A percentile compares a stretch with the other conserved stretches of the same genome.
Conservation (phyloP, 37 sponge, comb jelly and placozoan species). For the Cladorhizidae sp. region DNA sequence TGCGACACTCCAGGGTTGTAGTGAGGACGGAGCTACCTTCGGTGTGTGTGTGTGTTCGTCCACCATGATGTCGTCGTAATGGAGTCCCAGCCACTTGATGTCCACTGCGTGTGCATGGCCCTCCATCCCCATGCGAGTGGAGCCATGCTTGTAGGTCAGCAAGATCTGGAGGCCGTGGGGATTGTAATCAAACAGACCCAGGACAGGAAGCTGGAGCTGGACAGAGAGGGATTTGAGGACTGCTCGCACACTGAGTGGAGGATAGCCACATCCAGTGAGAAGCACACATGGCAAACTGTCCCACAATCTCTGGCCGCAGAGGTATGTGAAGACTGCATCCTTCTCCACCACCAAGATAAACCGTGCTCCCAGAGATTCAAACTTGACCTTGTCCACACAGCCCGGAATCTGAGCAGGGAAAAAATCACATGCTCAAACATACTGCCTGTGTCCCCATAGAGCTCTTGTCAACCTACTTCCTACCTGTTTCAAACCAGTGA, state of each 20-base stretch:
- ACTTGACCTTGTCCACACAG: conserved; percentile 43
- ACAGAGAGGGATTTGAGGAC: conserved; percentile 57
- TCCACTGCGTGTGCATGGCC: conserved; percentile 73
- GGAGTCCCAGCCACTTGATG: conserved; percentile 86
- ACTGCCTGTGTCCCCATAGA: too few relatives aligned
- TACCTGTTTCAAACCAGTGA: too few relatives aligned
- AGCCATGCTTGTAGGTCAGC: conserved; percentile 92
- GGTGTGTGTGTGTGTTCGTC: neutral
- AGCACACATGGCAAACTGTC: conserved; percentile 88
- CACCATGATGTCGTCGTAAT: conserved; percentile 71
- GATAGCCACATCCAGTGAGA: conserved; percentile 95
- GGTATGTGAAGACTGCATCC: conserved; percentile 94
- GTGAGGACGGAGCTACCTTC: conserved; percentile 35
- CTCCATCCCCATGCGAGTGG: conserved; percentile 86
- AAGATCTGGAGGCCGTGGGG: conserved; percentile 94
- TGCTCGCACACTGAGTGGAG: conserved; percentile 87
- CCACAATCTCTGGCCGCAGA: conserved; percentile 92
- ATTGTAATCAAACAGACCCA: conserved; percentile 97
- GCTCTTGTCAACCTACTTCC: conserved; percentile 29
- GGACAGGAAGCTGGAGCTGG: conserved; percentile 73
- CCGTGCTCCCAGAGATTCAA: conserved; percentile 85
- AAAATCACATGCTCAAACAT: neutral
- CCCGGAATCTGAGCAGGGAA: conserved; percentile 80
- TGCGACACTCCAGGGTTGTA: conserved; percentile 69
- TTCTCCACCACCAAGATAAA: conserved; percentile 97